These are phyloP conservation scores for Oxygymnocypris stewartii DNA, from an alignment of 2,113 vertebrate genomes.

Conservation along the genomic window DNA sequence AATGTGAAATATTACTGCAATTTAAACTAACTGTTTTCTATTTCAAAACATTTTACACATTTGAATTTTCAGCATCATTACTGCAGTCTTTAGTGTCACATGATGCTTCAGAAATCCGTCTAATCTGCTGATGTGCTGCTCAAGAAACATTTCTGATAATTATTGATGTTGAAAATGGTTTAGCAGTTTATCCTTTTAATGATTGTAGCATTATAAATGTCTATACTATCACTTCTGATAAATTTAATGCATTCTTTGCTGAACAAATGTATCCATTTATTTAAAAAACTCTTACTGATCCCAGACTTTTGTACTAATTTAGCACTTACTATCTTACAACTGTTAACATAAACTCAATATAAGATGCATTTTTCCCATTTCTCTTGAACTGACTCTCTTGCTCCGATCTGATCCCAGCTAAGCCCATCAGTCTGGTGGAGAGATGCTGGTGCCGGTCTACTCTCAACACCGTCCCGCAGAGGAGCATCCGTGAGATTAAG, in stretches of 20 bases:
- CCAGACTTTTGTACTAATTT: not conserved
- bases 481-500: constrained; percentile 93
- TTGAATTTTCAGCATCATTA: no score
- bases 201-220: no score
- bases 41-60: no score
- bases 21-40: no score
- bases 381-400: not conserved
- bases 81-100: not conserved
- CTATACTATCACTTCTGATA: not conserved
- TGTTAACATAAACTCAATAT: not conserved
- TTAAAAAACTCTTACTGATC: not conserved
- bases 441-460: constrained; percentile 93
- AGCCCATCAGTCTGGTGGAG: constrained; percentile 95
- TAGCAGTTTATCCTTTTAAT: no score
- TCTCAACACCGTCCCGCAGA: constrained; percentile 90
- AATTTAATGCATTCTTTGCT: not conserved
- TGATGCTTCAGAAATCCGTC: not conserved
- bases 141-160: no score
- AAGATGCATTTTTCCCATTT: not conserved
- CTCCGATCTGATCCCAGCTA: constrained; percentile 73
- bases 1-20: no score
- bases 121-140: no score
- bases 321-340: not conserved
- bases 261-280: not conserved
- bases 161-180: no score